Base-by-base conservation (phyloP, 2,797 vertebrate species). In the Protosalanx chinensis region DNA sequence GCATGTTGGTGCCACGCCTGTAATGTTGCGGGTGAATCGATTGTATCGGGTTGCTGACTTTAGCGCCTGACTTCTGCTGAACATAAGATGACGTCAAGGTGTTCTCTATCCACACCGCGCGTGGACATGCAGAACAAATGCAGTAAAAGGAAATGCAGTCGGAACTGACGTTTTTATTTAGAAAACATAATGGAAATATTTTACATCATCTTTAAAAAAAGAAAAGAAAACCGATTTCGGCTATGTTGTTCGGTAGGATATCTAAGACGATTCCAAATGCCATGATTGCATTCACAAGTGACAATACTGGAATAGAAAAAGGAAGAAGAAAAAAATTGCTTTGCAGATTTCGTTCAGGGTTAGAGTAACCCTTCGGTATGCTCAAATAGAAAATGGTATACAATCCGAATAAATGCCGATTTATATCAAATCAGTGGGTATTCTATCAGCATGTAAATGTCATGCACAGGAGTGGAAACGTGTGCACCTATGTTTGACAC, bases 111-210 rank as follows among this genome's bases (percentile, higher is more conserved):
- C 60, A 5, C 30, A 41, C 64, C 23, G 1, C 23, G 23, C 23
- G 10, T 15, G 4, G 64, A 37, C 6, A 15, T 20, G 35, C 13
- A 27, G 12, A 29, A 8, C 18, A 88, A 88, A 81, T 74, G 91
- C 91, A 81, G 81, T 82, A 68, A 78, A 72, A 53, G 76, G 76
- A 74, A 82, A 73, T 78, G 66, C 62, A 51, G 57, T 80, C 81
- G 75, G 77, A 81, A 75, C 79, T 77, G 89, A 89, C 65, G 87
- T 84, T 77, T 85, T 90, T 85, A 85, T 80, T 83, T 93, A 92
- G 81, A 92, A 92, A 93, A 92, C 81, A 81, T 91, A 91, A 89
- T 87, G 86, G 86, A 86, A 91, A 88, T 89, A 91, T 82, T 90
- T 91, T 88, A 91, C 88, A 91, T 89, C 79, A 67, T 53, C 46